These are phyloP conservation scores for Chelidonichthys spinosus DNA, from an alignment of 2,797 vertebrate species.

Conservation along the genomic window DNA sequence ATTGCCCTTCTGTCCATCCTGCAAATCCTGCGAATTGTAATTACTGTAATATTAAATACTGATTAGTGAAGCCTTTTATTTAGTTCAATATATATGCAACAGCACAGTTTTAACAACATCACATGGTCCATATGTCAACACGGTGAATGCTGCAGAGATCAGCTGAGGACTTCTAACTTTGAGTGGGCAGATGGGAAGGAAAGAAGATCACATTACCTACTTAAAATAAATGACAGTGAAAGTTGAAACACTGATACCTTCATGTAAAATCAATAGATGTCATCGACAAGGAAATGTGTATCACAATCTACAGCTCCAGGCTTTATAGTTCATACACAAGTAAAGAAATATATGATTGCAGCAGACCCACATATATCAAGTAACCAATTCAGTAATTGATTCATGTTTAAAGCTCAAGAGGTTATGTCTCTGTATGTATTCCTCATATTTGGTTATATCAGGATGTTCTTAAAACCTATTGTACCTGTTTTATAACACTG, in stretches of 20 bases:
- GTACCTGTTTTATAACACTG: not conserved
- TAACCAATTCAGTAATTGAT: not conserved
- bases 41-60: not conserved
- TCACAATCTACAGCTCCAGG: not conserved
- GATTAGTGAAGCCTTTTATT: not conserved
- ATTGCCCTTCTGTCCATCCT: too few relatives aligned
- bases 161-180: not conserved
- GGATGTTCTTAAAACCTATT: not conserved
- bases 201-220: not conserved
- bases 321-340: not conserved
- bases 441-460: not conserved
- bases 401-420: not conserved
- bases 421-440: not conserved
- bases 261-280: not conserved
- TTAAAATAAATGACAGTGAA: not conserved
- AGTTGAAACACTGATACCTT: not conserved
- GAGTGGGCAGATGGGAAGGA: not conserved
- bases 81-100: not conserved
- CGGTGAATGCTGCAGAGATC: not conserved
- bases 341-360: not conserved
- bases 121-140: not conserved
- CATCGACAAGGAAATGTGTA: not conserved
- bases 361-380: not conserved
- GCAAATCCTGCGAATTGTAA: too few relatives aligned
- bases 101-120: not conserved